A percentile compares a stretch with the other conserved stretches of the same genome.
Conservation (phyloP, 1,140 invertebrate genomes). For the Drosophila baimaii region DNA sequence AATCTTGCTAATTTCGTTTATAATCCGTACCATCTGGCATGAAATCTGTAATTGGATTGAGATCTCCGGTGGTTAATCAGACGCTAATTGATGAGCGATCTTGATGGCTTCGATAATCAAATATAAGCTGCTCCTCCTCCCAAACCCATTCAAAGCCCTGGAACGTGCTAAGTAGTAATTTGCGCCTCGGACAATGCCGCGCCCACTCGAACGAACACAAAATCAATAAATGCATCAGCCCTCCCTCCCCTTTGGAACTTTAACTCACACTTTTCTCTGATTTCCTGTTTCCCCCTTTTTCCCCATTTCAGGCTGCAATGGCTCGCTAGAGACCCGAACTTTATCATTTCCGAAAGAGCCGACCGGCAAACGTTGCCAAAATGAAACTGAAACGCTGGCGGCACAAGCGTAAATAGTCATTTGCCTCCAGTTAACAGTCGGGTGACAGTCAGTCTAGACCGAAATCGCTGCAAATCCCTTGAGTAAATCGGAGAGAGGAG, state of each 20-base stretch:
- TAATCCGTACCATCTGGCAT: conserved; percentile 1
- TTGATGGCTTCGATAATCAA: conserved; percentile 24
- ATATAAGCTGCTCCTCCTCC: neutral
- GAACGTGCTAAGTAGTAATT: conserved; percentile 34
- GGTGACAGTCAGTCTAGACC: conserved; percentile 15
- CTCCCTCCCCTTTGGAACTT: conserved; percentile 2
- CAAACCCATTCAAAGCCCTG: neutral
- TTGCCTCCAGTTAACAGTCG: conserved; percentile 31
- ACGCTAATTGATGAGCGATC: conserved; percentile 36
- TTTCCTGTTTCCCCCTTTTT: neutral
- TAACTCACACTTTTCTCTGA: conserved; percentile 13
- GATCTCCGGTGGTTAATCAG: conserved; percentile 14
- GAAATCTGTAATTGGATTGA: conserved; percentile 32
- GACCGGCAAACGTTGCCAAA: conserved; percentile 40
- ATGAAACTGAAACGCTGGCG: conserved; percentile 74
- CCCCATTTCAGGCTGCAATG: conserved; percentile 20
- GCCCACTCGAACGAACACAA: conserved; percentile 38
- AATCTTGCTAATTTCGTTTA: conserved; percentile 35
- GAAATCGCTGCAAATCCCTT: conserved; percentile 6
- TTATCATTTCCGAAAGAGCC: conserved; percentile 27
- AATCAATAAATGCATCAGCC: conserved; percentile 53
- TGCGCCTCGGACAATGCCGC: conserved; percentile 18
- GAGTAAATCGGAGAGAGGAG: conserved; percentile 2
- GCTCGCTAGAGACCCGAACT: neutral
- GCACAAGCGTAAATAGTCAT: conserved; percentile 71